Evolutionary conservation across 2,797 vertebrate species (phyloP).

Genomic region (Anabacerthia variegaticeps): DNA sequence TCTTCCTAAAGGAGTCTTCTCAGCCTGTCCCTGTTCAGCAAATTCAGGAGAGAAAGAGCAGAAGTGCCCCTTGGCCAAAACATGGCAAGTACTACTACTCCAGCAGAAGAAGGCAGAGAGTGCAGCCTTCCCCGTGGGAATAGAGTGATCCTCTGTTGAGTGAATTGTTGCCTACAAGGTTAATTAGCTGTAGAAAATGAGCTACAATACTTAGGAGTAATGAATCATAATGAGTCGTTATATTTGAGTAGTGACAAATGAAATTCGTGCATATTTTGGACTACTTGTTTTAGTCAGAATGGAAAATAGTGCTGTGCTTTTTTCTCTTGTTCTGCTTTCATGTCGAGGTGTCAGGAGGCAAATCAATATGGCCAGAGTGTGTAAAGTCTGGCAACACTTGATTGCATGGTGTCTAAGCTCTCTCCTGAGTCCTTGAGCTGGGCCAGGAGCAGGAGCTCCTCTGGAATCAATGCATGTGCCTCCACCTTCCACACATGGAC

Average conservation of each 20-base stretch:
- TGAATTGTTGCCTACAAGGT: not conserved
- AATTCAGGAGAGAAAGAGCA: not conserved
- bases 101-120: not conserved
- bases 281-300: slow-evolving; percentile 12
- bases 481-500: not conserved
- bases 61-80: not conserved
- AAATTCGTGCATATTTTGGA: not conserved
- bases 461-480: not conserved
- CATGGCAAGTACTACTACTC: not conserved
- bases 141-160: not conserved
- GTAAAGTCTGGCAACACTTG: not conserved
- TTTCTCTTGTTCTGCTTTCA: not conserved
- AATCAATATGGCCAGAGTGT: not conserved
- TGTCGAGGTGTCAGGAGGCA: not conserved
- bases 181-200: slow-evolving; percentile 30
- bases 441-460: not conserved
- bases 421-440: not conserved
- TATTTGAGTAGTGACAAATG: not conserved
- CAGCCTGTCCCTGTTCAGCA: not conserved
- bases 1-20: not conserved
- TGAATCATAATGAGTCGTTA: not conserved
- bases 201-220: not conserved
- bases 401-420: not conserved
- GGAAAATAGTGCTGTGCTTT: not conserved
- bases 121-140: not conserved